A percentile compares a stretch with the other conserved stretches of the same genome.
Conservation (phyloP, 2,797 vertebrate genomes). For the Sebastes vulpes region DNA sequence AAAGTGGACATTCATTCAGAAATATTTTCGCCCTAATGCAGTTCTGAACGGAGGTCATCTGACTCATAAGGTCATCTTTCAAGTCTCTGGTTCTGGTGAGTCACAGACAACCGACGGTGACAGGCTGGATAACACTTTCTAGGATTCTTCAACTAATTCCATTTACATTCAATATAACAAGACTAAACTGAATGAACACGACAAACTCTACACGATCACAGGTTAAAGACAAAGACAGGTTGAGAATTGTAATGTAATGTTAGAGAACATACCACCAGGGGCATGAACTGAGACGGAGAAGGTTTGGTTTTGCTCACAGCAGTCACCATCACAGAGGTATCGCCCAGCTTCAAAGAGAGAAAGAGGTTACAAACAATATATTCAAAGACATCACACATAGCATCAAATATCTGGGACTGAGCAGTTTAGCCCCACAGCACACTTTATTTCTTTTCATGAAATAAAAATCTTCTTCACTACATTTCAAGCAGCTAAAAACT, state of each 20-base stretch:
- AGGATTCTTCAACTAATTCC: background rate
- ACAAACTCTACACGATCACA: background rate
- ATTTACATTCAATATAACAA: background rate
- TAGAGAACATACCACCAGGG: conserved; percentile 91
- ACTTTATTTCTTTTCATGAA: background rate
- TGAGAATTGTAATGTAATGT: background rate
- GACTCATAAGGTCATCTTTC: background rate
- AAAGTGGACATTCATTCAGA: background rate
- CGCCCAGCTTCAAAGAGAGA: conserved; percentile 87
- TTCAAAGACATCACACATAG: background rate
- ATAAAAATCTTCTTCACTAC: background rate
- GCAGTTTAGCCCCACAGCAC: background rate
- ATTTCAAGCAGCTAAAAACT: background rate
- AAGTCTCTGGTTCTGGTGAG: background rate
- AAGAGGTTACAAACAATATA: background rate
- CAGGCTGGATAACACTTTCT: background rate
- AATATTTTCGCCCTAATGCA: background rate
- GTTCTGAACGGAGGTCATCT: background rate
- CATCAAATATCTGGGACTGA: background rate
- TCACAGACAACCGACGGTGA: background rate
- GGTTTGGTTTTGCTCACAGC: conserved; percentile 97
- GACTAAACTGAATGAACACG: background rate
- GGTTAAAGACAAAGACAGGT: background rate
- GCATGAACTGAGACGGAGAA: conserved; percentile 94
- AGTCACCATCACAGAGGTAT: conserved; percentile 97